Evolutionary conservation across 2,888 invertebrate species (phyloP).

Genomic region (Ganaspis brasiliensis): DNA sequence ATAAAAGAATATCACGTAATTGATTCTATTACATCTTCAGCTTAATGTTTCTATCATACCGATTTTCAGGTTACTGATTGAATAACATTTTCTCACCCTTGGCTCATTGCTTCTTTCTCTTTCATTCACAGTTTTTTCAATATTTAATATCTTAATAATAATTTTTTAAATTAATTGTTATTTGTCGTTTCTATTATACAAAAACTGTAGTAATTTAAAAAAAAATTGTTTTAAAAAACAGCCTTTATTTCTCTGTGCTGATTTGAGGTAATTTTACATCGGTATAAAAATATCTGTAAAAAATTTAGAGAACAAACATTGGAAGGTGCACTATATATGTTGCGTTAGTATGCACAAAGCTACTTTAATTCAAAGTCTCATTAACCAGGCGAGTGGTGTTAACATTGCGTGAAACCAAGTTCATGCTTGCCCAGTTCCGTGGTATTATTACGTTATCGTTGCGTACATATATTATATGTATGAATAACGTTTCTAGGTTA

Average conservation of each 20-base stretch:
- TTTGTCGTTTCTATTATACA: no score
- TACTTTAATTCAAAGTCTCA: constrained; percentile 28
- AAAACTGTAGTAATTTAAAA: no score
- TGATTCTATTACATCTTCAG: constrained; percentile 26
- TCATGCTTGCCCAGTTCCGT: constrained; percentile 50
- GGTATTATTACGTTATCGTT: constrained; percentile 29
- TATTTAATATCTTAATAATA: no score
- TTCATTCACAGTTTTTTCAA: neutral
- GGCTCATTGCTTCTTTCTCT: neutral
- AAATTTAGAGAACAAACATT: no score
- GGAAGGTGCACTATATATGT: neutral
- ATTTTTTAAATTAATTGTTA: no score
- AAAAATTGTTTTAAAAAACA: no score
- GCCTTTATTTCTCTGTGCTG: no score
- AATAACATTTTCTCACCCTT: constrained; percentile 13
- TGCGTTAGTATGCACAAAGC: neutral
- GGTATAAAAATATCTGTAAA: no score
- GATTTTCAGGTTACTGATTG: constrained; percentile 1
- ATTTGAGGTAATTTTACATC: no score
- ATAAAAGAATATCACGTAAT: constrained; percentile 11
- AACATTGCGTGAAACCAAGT: constrained; percentile 53
- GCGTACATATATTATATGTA: neutral
- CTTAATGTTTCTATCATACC: constrained; percentile 3
- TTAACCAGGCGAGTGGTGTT: constrained; percentile 48
- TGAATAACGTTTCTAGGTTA: constrained; percentile 3